phyloP scores from a whole-genome alignment of 37 sponge, comb jelly and placozoan species.

The Halisarca cf. caerulea region DNA sequence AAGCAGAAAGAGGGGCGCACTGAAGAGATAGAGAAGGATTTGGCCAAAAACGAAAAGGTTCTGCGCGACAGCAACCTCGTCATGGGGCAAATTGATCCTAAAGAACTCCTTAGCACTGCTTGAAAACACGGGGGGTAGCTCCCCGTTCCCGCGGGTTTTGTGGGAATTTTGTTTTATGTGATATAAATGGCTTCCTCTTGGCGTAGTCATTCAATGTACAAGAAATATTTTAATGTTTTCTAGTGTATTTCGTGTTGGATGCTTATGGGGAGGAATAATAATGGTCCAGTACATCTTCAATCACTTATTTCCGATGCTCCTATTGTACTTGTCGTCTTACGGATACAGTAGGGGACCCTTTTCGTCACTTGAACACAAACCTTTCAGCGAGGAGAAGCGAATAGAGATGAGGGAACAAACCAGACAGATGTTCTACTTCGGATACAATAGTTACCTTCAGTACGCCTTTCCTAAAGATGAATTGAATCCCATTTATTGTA shows the following conservation, averaged over 20 bases:
- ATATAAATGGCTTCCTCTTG: too few relatives aligned
- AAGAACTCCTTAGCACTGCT: neutral
- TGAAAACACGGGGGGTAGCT: too few relatives aligned
- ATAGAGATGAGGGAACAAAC: slow-evolving; percentile 56
- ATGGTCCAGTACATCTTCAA: slow-evolving; percentile 48
- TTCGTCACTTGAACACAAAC: slow-evolving; percentile 52
- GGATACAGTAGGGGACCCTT: neutral
- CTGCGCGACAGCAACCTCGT: slow-evolving; percentile 66
- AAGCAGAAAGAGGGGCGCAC: too few relatives aligned
- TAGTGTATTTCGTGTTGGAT: neutral
- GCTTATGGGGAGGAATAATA: slow-evolving; percentile 53
- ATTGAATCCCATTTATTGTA: slow-evolving; percentile 90
- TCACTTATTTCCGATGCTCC: slow-evolving; percentile 28
- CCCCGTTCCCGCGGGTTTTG: too few relatives aligned
- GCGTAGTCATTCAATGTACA: too few relatives aligned
- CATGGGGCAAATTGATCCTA: slow-evolving; percentile 44
- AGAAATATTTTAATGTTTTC: neutral
- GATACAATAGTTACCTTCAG: slow-evolving; percentile 94
- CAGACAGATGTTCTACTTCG: slow-evolving; percentile 92
- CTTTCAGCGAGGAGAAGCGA: slow-evolving; percentile 64
- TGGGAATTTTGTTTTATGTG: too few relatives aligned
- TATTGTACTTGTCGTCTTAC: slow-evolving; percentile 33
- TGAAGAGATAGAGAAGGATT: neutral
- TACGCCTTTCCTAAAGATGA: slow-evolving; percentile 98
- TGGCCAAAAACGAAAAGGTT: slow-evolving; percentile 39